phyloP scores from a whole-genome alignment of 2,797 vertebrate species.

The Phalanger gymnotis region DNA sequence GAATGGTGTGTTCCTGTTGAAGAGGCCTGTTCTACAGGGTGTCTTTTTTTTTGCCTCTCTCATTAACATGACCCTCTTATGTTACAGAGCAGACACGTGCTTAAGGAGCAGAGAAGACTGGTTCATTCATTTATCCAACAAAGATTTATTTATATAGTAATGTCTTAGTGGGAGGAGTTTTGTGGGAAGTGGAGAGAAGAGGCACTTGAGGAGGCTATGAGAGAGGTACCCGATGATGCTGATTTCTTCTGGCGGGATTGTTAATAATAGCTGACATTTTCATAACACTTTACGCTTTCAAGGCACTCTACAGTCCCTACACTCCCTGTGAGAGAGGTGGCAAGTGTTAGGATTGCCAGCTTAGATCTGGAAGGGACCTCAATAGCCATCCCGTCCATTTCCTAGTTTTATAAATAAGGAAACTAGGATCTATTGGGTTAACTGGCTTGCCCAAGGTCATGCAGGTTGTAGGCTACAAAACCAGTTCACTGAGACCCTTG shows the following conservation, averaged over 20 bases:
- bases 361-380: neutral
- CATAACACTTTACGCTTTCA: neutral
- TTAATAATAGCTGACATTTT: neutral
- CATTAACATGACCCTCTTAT: neutral
- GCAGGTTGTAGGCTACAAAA: neutral
- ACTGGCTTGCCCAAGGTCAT: neutral
- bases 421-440: neutral
- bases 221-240: neutral
- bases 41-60: constrained; percentile 32
- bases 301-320: neutral
- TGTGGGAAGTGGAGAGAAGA: constrained; percentile 19
- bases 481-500: neutral
- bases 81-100: constrained; percentile 32
- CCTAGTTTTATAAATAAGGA: neutral
- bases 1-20: constrained; percentile 33
- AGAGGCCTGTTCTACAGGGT: constrained; percentile 11
- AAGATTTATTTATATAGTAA: neutral
- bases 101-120: constrained; percentile 39
- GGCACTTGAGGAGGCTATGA: neutral
- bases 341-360: neutral
- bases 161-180: neutral
- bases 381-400: neutral
- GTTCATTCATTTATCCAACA: neutral
- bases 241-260: constrained; percentile 34
- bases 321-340: constrained; percentile 1